phyloP scores from a whole-genome alignment of 92 coral and sea anemone genomes.

The Siderastrea siderea region DNA sequence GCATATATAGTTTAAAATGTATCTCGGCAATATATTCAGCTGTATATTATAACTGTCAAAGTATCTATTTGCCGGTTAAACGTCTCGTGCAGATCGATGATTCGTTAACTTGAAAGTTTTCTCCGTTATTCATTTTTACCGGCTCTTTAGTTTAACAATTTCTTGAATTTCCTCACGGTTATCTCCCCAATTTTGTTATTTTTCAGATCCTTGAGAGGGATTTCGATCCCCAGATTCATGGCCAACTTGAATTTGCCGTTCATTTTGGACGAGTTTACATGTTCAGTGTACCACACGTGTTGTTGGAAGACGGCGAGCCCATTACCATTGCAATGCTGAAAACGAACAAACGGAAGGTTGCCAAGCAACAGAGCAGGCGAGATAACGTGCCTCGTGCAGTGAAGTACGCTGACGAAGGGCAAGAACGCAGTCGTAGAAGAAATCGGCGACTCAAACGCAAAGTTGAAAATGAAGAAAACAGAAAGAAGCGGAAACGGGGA shows the following conservation, averaged over 20 bases:
- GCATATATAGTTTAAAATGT: too few species aligned
- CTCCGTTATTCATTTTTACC: background rate
- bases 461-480: background rate
- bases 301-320: slow-evolving; percentile 91
- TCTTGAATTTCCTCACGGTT: background rate
- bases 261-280: slow-evolving; percentile 95
- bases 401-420: background rate
- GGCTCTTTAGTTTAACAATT: background rate
- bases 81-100: too few species aligned
- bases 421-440: slow-evolving; percentile 9
- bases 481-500: slow-evolving; percentile 64
- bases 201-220: slow-evolving; percentile 78
- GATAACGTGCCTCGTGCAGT: background rate
- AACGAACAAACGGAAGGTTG: slow-evolving; percentile 46
- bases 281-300: slow-evolving; percentile 85
- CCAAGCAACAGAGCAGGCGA: background rate
- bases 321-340: slow-evolving; percentile 87
- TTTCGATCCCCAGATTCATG: slow-evolving; percentile 81
- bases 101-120: too few species aligned
- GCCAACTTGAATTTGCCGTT: slow-evolving; percentile 84
- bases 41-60: too few species aligned
- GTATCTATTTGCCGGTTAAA: too few species aligned
- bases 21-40: too few species aligned
- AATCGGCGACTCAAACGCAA: slow-evolving; percentile 13
- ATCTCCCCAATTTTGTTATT: background rate